Evolutionary conservation across 2,113 vertebrate species (phyloP).

Genomic region (Nesogale talazaci): DNA sequence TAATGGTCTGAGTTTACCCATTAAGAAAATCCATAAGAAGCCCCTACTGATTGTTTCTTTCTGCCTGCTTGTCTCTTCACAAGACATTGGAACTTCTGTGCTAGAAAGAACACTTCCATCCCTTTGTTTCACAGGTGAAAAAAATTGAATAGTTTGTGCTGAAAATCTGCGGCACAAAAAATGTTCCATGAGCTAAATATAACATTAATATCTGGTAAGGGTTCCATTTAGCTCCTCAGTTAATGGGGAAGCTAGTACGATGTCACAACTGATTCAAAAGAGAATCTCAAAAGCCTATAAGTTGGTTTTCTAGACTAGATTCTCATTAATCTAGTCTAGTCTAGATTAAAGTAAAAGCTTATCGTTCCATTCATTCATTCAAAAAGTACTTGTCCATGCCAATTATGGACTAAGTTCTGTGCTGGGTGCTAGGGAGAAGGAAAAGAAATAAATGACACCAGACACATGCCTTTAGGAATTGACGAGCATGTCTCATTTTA

Average conservation of each 20-base stretch:
- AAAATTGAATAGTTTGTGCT: conserved; percentile 2
- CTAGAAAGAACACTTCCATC: background rate
- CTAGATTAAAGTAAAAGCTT: background rate
- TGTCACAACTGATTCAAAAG: too few relatives aligned
- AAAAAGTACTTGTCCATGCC: background rate
- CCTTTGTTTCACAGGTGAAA: background rate
- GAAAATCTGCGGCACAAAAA: background rate
- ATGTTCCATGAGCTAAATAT: background rate
- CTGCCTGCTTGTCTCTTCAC: background rate
- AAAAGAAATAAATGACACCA: background rate
- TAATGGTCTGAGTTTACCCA: conserved; percentile 10
- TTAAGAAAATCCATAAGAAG: conserved; percentile 38
- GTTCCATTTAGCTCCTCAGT: too few relatives aligned
- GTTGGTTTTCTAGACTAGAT: too few relatives aligned
- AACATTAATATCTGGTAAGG: too few relatives aligned
- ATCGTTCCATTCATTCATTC: background rate
- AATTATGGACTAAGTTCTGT: background rate
- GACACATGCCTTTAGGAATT: background rate
- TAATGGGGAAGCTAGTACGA: too few relatives aligned
- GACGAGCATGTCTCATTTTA: background rate
- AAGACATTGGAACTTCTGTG: background rate
- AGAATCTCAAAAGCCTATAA: background rate
- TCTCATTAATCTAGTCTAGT: too few relatives aligned
- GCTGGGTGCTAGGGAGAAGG: background rate
- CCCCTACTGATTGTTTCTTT: background rate